Conservation (phyloP, 1,140 invertebrate species). For the Himalopsyche phryganea region DNA sequence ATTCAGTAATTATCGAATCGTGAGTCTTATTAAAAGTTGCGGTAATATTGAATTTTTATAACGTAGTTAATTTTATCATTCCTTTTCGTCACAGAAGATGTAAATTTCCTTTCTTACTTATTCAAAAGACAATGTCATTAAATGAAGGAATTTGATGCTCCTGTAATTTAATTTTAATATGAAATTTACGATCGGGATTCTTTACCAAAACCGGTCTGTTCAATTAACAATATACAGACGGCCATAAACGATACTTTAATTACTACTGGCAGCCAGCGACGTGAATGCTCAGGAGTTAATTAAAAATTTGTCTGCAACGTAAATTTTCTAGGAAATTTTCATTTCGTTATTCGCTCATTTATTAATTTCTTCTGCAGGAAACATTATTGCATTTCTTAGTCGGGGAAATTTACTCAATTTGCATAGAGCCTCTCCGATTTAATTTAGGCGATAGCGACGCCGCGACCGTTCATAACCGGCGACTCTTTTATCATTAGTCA, state of each 20-base stretch:
- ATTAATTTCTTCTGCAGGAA: conserved; percentile 7
- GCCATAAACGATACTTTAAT: too few species aligned
- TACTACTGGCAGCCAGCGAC: neutral
- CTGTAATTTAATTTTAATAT: too few species aligned
- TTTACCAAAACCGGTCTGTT: too few species aligned
- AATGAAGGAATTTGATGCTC: too few species aligned
- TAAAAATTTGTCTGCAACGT: conserved; percentile 5
- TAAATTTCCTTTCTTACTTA: neutral
- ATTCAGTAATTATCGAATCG: too few species aligned
- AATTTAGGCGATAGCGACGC: conserved; percentile 6
- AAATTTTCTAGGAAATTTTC: neutral
- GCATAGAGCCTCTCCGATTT: conserved; percentile 15
- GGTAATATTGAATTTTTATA: too few species aligned
- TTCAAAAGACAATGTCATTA: neutral
- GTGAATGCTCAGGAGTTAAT: conserved; percentile 1
- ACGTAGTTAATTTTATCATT: too few species aligned
- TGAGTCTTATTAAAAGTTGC: too few species aligned
- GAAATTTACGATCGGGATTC: too few species aligned
- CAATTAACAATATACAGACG: too few species aligned
- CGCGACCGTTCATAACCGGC: neutral
- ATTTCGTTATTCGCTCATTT: conserved; percentile 13
- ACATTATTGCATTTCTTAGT: conserved; percentile 13
- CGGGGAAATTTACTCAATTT: conserved; percentile 2
- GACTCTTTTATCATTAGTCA: conserved; percentile 7
- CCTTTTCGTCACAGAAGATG: too few species aligned